Percentiles rank a stretch among this genome's conserved stretches.
These are phyloP conservation scores for Hemibagrus guttatus DNA, from an alignment of 2,797 vertebrate species.

Conservation along the genomic window DNA sequence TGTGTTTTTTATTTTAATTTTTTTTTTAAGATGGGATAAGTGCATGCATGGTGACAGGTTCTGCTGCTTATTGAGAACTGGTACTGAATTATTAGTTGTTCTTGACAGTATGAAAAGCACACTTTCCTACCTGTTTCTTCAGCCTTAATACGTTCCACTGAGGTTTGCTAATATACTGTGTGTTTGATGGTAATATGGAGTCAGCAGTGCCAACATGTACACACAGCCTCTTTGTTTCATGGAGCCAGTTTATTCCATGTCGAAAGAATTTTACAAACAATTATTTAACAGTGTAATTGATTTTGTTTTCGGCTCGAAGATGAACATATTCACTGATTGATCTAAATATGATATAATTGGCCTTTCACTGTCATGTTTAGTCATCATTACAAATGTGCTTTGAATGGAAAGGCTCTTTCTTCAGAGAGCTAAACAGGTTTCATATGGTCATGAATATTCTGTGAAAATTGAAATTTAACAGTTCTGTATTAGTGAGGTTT, in stretches of 20 bases:
- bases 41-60: not conserved
- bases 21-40: too few species aligned
- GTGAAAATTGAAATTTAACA: not conserved
- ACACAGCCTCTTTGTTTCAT: not conserved
- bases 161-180: not conserved
- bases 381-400: not conserved
- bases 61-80: constrained; percentile 21
- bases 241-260: not conserved
- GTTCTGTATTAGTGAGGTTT: not conserved
- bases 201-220: not conserved
- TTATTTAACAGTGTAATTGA: not conserved
- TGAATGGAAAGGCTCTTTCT: not conserved
- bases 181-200: not conserved
- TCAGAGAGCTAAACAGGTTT: not conserved
- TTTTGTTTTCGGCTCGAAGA: too few species aligned
- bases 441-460: not conserved
- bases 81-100: not conserved
- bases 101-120: not conserved
- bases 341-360: not conserved
- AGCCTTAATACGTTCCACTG: not conserved
- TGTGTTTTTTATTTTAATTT: too few species aligned
- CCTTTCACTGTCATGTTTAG: not conserved
- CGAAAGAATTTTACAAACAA: not conserved
- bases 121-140: not conserved
- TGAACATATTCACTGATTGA: too few species aligned